Base-by-base conservation (phyloP, 53 echinoderm and acorn worm genomes). In the Holothuria leucospilota region DNA sequence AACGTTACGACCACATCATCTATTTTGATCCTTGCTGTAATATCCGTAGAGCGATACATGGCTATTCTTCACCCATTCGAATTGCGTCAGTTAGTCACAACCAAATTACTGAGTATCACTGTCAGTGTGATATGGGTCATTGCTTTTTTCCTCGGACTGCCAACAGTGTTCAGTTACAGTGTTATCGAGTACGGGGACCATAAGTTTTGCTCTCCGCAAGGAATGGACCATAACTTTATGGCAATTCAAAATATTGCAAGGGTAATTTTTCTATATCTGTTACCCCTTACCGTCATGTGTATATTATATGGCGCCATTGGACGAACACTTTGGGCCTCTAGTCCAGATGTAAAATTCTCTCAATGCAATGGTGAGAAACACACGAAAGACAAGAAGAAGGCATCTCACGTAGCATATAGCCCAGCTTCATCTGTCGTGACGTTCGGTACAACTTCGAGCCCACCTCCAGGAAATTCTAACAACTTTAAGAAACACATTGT, bases 31-130 rank as follows among this genome's bases (percentile, higher is more conserved):
- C 82, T 96, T 40, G 92, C 91, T 15, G 94, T 93, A 39, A 96
- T 96, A 21, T 92, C 96, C 9, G 89, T 89, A 13, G 96, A 96
- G 87, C 84, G 96, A 2, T 96, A 90, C 82, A 94, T 96, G 82
- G 96, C 94, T 16, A 96, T 96, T 16, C 80, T 94, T 10, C 89
- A 94, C 51, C 96, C 96, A 5, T 90, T 96, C 29, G 92, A 94
- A 61, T 90, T 92, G 5, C 85, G 91, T 16, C 75, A 88, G 52
- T 86, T 96, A 59, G 72, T 96, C 14, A 96, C 96, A 14, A 89
- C 90, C 2, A 84, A 79, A 27, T 89, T 94, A 16, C 75, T 96
- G 63, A 85, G 85, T 29, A 85, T 93, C 9, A 92, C 93, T 0
- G 91, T 96, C 25, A 85, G 87, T 67, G 85, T 87, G 0, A 84